phyloP scores from a whole-genome alignment of 2,888 invertebrate genomes.

The Drosophila barbarae region DNA sequence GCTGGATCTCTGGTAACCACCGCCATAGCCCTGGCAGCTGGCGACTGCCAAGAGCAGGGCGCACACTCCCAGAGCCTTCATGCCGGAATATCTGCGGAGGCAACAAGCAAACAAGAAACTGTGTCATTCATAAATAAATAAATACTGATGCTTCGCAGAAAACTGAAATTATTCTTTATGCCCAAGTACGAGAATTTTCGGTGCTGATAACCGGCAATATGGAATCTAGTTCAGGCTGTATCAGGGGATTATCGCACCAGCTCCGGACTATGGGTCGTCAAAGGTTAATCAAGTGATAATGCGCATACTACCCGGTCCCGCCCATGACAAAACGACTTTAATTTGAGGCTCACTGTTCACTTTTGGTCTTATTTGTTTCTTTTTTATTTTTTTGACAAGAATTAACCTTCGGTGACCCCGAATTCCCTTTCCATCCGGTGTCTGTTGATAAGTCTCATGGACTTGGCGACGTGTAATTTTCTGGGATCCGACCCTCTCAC shows the following conservation, averaged over 20 bases:
- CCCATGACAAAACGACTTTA: slow-evolving; percentile 8
- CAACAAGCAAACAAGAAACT: slow-evolving; percentile 32
- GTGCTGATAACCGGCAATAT: slow-evolving; percentile 49
- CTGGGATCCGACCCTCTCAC: not conserved
- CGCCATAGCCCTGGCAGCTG: slow-evolving; percentile 51
- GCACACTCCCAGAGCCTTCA: slow-evolving; percentile 67
- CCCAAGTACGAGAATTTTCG: slow-evolving; percentile 13
- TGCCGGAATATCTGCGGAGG: slow-evolving; percentile 49
- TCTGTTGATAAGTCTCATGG: slow-evolving; percentile 47
- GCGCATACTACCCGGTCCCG: slow-evolving; percentile 5
- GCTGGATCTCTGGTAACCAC: slow-evolving; percentile 47
- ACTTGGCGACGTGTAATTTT: slow-evolving; percentile 21
- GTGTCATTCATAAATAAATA: slow-evolving; percentile 55
- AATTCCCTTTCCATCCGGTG: slow-evolving; percentile 55
- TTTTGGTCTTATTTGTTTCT: slow-evolving; percentile 22
- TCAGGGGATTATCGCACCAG: slow-evolving; percentile 50
- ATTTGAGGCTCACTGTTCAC: slow-evolving; percentile 9
- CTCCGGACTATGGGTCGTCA: slow-evolving; percentile 38
- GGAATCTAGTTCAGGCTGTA: slow-evolving; percentile 63
- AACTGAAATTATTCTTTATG: slow-evolving; percentile 30
- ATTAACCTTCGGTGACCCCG: slow-evolving; percentile 28
- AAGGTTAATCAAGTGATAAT: slow-evolving; percentile 59
- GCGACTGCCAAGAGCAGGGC: slow-evolving; percentile 63
- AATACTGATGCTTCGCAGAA: slow-evolving; percentile 17
- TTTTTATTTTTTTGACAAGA: slow-evolving; percentile 15